Base-by-base conservation (phyloP, 2,888 invertebrate genomes). In the Stictocephala bisonia region DNA sequence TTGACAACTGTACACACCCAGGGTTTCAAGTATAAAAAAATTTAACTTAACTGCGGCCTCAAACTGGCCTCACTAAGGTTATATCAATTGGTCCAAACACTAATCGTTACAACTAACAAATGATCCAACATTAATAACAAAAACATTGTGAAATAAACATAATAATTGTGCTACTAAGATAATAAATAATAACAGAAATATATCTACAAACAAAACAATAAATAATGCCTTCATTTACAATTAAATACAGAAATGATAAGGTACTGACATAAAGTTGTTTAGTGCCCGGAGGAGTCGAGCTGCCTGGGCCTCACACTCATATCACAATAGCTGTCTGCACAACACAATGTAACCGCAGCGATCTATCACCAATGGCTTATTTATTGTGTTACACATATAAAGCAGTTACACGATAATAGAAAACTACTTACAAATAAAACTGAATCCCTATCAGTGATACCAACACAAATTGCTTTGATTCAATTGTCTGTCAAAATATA, bases 171-270 rank as follows among this genome's bases (percentile, higher is more conserved):
- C 44, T 64, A 44, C 60, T 60, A 35, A 60, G 20, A 27, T 64
- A 64, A 64, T 64, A 64, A 64, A 64, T 64, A 64, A 27, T 64
- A 64, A 64, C 64, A 27, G 44, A 64, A 22, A 64, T 64, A 44
- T 64, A 64, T 64, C 64, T 64, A 64, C 64, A 64, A 64, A 64
- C 64, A 64, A 64, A 64, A 64, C 64, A 64, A 64, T 64, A 64
- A 64, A 64, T 64, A 64, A 64, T 64, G 64, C 27, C 22, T 6
- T 35, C 41, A 64, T 64, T 64, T 64, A 64, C 64, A 64, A 27
- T 31, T 35, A 60, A 60, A 29, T 60, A 64, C 64, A 44, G 18
- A 64, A 64, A 44, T 20, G 64, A 64, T 64, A 64, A 64, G 64
- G 64, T 64, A 64, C 64, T 44, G 64, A 64, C 64, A 26, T n/a